Evolutionary conservation across 2,113 vertebrate genomes (phyloP).

Genomic region (Lipophrys pholis): DNA sequence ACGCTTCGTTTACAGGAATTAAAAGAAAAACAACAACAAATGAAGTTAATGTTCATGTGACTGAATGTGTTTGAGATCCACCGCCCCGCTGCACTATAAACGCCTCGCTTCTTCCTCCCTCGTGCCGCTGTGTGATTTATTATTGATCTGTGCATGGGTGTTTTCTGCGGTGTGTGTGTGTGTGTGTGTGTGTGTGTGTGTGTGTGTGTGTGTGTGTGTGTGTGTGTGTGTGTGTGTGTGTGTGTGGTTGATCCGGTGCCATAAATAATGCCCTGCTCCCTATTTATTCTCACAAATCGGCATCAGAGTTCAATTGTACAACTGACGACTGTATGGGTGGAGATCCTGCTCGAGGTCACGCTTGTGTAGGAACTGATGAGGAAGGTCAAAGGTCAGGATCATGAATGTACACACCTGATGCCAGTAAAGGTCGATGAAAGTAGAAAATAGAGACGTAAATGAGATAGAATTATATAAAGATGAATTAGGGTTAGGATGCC

Average conservation of each 20-base stretch:
- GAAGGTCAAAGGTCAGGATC: too few species aligned
- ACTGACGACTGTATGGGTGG: conserved; percentile 17
- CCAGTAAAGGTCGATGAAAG: too few species aligned
- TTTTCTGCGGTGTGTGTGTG: conserved; percentile 46
- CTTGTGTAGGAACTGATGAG: too few species aligned
- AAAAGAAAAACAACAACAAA: too few species aligned
- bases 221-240: too few species aligned
- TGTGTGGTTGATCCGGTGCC: conserved; percentile 17
- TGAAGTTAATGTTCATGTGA: conserved; percentile 27
- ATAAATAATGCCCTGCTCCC: conserved; percentile 66
- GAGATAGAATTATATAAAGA: too few species aligned
- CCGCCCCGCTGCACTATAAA: conserved; percentile 53
- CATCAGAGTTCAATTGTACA: conserved; percentile 60
- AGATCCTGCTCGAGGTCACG: not conserved
- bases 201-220: conserved; percentile 17
- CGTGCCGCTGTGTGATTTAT: conserved; percentile 74
- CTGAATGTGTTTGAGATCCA: conserved; percentile 20
- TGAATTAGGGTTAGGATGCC: too few species aligned
- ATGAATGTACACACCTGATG: too few species aligned
- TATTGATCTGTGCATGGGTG: conserved; percentile 75
- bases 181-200: conserved; percentile 15
- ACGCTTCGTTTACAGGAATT: too few species aligned
- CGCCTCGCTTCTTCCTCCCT: conserved; percentile 59
- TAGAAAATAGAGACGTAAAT: too few species aligned
- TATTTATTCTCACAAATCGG: conserved; percentile 68